Percentiles rank a stretch among this genome's conserved stretches.
Conservation (phyloP, 2,888 invertebrate species). For the Masnerella sp. region DNA sequence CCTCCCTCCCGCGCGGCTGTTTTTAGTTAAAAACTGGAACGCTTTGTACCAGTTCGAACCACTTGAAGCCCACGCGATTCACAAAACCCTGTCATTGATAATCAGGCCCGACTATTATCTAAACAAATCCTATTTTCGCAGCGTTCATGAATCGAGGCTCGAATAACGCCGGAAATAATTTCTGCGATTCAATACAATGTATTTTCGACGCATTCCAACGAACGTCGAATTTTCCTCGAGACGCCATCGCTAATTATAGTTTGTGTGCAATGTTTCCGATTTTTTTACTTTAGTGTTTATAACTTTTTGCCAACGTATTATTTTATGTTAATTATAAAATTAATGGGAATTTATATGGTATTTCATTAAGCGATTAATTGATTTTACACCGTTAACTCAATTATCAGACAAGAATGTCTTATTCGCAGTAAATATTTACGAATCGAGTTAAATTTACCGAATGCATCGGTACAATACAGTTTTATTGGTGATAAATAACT, state of each 20-base stretch:
- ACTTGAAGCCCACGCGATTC: constrained; percentile 7
- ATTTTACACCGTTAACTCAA: no score
- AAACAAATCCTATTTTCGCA: constrained; percentile 30
- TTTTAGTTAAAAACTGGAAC: constrained; percentile 15
- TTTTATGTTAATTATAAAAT: no score
- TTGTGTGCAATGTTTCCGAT: no score
- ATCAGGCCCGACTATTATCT: constrained; percentile 3
- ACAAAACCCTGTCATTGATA: constrained; percentile 13
- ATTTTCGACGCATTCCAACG: constrained; percentile 29
- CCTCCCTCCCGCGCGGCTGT: constrained; percentile 5
- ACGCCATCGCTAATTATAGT: constrained; percentile 70
- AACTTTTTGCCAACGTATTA: no score
- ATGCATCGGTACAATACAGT: neutral
- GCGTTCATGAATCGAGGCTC: constrained; percentile 4
- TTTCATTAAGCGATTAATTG: no score
- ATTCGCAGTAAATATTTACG: neutral
- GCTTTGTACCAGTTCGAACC: constrained; percentile 18
- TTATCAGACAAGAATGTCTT: no score
- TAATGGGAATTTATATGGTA: no score
- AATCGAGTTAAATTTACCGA: constrained; percentile 4
- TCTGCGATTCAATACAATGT: constrained; percentile 13
- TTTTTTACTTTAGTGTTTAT: no score
- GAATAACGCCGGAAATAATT: constrained; percentile 16
- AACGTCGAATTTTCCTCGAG: constrained; percentile 14
- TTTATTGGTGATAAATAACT: constrained; percentile 12